phyloP scores from a whole-genome alignment of 1,140 invertebrate species.

The Bombus picipes region DNA sequence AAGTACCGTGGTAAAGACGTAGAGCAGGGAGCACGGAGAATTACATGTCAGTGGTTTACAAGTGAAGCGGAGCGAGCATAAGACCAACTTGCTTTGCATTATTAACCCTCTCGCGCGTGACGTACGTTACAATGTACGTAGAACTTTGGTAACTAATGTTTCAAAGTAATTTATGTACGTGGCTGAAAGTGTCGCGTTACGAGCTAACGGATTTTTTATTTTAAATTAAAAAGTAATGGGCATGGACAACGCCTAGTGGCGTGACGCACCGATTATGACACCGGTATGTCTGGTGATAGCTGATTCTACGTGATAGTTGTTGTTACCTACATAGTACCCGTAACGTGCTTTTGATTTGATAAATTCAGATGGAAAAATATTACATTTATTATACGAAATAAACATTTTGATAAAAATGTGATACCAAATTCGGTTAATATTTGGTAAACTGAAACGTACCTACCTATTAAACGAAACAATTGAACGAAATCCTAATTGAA shows the following conservation, averaged over 20 bases:
- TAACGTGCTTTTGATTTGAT: not conserved
- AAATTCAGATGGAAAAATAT: not conserved
- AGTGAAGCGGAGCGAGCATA: conserved; percentile 15
- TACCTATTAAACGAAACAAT: not conserved
- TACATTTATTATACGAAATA: not conserved
- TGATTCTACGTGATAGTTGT: not conserved
- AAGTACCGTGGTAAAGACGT: not conserved
- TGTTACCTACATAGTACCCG: not conserved
- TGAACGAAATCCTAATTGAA: not conserved
- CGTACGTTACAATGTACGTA: not conserved
- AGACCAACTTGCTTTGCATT: conserved; percentile 1
- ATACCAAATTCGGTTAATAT: not conserved
- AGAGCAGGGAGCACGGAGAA: not conserved
- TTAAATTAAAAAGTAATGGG: not conserved
- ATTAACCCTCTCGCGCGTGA: conserved; percentile 11
- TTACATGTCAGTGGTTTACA: conserved; percentile 11
- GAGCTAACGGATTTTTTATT: not conserved
- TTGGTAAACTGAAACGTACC: not conserved
- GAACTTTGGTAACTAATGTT: not conserved
- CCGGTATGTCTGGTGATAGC: not conserved
- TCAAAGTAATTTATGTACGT: not conserved
- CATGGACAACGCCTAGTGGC: not conserved
- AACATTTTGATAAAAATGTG: not conserved
- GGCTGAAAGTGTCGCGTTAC: not conserved
- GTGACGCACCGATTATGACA: not conserved